These are phyloP conservation scores for Mimumesa dahlbomi DNA, from an alignment of 2,888 invertebrate genomes.

Conservation along the genomic window DNA sequence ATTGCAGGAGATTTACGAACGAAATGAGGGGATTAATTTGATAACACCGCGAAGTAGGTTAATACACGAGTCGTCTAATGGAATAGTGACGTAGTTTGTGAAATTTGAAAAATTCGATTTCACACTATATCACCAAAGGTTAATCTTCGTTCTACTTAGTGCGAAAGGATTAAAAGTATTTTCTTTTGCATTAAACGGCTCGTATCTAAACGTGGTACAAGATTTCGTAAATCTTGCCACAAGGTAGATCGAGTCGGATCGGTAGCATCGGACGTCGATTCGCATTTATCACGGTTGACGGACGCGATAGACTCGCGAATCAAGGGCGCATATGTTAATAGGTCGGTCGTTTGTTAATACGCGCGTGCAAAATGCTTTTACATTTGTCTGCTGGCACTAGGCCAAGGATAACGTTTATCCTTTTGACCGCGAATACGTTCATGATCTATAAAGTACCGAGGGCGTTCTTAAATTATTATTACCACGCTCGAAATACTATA, in stretches of 20 bases:
- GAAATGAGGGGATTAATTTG: conserved; percentile 13
- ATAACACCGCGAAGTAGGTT: conserved; percentile 40
- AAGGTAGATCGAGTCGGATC: background rate
- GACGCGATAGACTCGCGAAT: conserved; percentile 14
- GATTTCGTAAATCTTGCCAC: conserved; percentile 27
- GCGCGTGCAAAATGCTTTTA: conserved; percentile 3
- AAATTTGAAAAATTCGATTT: too few species aligned
- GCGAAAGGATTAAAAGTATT: too few species aligned
- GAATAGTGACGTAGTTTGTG: too few species aligned
- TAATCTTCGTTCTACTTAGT: too few species aligned
- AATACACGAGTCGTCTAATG: too few species aligned
- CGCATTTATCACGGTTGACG: background rate
- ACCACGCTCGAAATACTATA: conserved; percentile 1
- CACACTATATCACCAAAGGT: too few species aligned
- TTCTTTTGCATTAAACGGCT: too few species aligned
- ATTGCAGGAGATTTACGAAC: background rate
- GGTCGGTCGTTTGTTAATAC: conserved; percentile 5
- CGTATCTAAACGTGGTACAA: conserved; percentile 9
- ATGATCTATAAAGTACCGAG: conserved; percentile 14
- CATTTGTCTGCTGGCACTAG: conserved; percentile 49
- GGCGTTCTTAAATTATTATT: conserved; percentile 21
- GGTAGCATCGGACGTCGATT: background rate
- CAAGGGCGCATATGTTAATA: background rate
- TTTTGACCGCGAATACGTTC: conserved; percentile 50
- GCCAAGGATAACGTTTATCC: conserved; percentile 50